Base-by-base conservation (phyloP, 37 sponge, comb jelly and placozoan genomes). In the Beroe forskalii region DNA sequence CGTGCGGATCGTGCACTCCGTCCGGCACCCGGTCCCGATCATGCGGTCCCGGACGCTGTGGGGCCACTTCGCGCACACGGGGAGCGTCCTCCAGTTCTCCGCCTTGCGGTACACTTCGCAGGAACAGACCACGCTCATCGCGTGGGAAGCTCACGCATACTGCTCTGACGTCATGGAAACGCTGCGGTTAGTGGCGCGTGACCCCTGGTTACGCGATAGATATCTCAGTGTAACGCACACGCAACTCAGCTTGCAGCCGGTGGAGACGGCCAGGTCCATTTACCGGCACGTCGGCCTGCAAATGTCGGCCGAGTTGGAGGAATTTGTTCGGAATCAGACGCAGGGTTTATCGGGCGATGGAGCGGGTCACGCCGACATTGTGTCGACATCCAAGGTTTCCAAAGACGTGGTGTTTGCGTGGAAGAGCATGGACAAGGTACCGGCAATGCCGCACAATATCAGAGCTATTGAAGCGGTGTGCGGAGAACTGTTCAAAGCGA, bases 1-100 rank as follows among this genome's bases (percentile, higher is more conserved):
- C 17, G 72, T 69, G 38, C 1, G 38, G 39, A 36, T 69, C 9
- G 38, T 69, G 1, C 72, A 69, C 38, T 32, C 32, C 19, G 32
- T 69, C 72, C 2, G 72, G 39, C 72, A 69, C 38, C 72, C 72
- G 3, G 17, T 69, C 12, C 38, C 72, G 17, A 27, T 69, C 33
- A 69, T 69, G 72, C 28, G 12, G 36, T 32, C 72, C 1, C 35
- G 72, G 38, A 17, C 12, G 6, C 12, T 6, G 12, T 48, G 55
- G 55, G 55, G 12, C 55, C 6, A 12, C 6, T 48, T 48, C 12
- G 55, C 6, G 6, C n/a, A n/a, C n/a, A n/a, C n/a, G n/a, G 55
- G 55, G 12, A 17, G 12, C 55, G 12, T 6, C 12, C 6, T 17
- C 55, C 55, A 6, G 12, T 48, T 48, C 55, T 12, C 12, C 6